These are phyloP conservation scores for Byasa hedistus DNA, from an alignment of 2,888 invertebrate genomes.

Conservation along the genomic window DNA sequence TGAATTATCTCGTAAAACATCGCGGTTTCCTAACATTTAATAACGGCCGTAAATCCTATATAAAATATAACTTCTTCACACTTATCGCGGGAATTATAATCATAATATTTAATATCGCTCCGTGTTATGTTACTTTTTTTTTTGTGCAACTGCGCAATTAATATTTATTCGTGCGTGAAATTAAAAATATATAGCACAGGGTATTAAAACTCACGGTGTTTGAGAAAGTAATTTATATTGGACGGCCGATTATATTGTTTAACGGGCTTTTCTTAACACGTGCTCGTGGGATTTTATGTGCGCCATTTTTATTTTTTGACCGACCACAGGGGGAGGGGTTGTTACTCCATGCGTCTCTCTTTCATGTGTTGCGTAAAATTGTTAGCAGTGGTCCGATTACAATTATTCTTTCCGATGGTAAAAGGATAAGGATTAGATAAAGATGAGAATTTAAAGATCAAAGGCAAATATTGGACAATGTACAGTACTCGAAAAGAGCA, in stretches of 20 bases:
- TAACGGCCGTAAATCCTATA: constrained; percentile 25
- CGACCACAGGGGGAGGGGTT: too few relatives aligned
- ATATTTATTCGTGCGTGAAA: constrained; percentile 60
- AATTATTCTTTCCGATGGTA: too few relatives aligned
- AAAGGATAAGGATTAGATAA: too few relatives aligned
- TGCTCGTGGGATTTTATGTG: not conserved
- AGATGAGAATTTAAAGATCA: too few relatives aligned
- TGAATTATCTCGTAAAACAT: constrained; percentile 27
- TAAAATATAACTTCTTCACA: constrained; percentile 29
- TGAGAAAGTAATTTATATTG: constrained; percentile 28
- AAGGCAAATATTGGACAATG: too few relatives aligned
- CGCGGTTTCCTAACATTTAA: constrained; percentile 24
- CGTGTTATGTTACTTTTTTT: constrained; percentile 34
- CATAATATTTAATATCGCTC: constrained; percentile 35
- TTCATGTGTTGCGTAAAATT: too few relatives aligned
- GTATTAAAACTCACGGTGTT: constrained; percentile 46
- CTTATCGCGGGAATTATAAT: constrained; percentile 31
- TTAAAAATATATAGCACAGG: constrained; percentile 52
- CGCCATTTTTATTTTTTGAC: not conserved
- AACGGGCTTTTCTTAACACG: constrained; percentile 23
- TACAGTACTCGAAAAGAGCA: too few relatives aligned
- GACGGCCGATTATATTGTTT: constrained; percentile 27
- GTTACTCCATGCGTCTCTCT: too few relatives aligned
- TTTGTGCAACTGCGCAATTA: constrained; percentile 43
- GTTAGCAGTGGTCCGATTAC: too few relatives aligned